Percentiles rank a stretch among this genome's conserved stretches.
Conservation (phyloP, 1,140 invertebrate genomes). For the Hylaeus volcanicus region DNA sequence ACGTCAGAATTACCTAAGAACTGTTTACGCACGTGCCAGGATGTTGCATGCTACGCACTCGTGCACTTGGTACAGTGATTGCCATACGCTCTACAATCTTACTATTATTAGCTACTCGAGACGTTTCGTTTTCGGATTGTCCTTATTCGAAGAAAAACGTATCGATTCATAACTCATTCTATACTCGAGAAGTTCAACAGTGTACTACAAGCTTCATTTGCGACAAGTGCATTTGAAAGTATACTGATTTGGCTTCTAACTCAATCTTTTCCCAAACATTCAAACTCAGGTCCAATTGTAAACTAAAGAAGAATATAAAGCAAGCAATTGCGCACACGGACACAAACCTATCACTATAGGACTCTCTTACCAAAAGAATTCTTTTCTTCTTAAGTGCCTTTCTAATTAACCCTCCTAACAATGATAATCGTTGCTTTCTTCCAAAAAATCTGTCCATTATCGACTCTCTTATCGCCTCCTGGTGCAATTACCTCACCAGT, state of each 20-base stretch:
- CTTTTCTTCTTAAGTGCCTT: no score
- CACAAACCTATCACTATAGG: no score
- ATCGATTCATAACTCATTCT: constrained; percentile 23
- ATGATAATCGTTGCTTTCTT: no score
- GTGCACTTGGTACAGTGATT: constrained; percentile 70
- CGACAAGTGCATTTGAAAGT: neutral
- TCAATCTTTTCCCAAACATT: neutral
- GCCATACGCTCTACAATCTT: constrained; percentile 67
- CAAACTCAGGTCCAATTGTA: no score
- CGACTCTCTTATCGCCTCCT: no score
- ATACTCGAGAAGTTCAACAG: neutral
- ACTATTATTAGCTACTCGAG: constrained; percentile 73
- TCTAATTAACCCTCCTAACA: no score
- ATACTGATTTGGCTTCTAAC: no score
- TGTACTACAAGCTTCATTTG: neutral
- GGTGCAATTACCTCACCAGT: neutral
- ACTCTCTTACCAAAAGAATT: no score
- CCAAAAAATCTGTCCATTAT: no score
- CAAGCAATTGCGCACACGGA: no score
- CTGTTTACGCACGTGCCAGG: constrained; percentile 79
- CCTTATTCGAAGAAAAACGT: constrained; percentile 22
- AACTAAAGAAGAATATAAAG: no score
- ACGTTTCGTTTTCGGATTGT: constrained; percentile 49
- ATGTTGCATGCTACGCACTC: constrained; percentile 72
- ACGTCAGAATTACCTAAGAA: constrained; percentile 65